Base-by-base conservation (phyloP, 2,113 vertebrate genomes). In the Chloebia gouldiae region DNA sequence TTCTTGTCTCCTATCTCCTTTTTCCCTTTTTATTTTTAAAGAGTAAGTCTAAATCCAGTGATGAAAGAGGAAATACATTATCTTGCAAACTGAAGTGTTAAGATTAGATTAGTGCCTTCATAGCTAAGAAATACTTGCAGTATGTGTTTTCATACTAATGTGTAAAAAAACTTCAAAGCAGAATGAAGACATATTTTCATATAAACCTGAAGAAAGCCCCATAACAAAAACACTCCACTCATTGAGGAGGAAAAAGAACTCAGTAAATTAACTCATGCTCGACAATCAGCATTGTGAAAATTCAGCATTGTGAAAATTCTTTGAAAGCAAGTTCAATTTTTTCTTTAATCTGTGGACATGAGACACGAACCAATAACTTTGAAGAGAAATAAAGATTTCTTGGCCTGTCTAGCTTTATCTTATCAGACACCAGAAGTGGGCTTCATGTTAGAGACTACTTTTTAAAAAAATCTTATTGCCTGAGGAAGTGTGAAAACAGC, bases 301-400 rank as follows among this genome's bases (percentile, higher is more conserved):
- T 23, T 50, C 50, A 80, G 75, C 91, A 91, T 51, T 81, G 35
- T 83, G 76, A 94, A 94, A 92, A 30, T 23, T 85, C 81, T 93
- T 87, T 61, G 90, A 95, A 96, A 88, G 68, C 45, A 71, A 86
- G 77, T 96, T 96, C 89, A 93, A 92, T 97, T 98, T 95, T 95
- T 96, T 71, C 86, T 96, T 90, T 86, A 95, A 95, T 92, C 93
- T 93, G 64, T 37, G 66, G 95, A 56, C 88, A 89, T 50, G 79
- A 88, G 79, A 96, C 76, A 86, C 56, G 57, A 97, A 94, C 76
- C 86, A 94, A 65, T 83, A 96, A 86, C 81, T 95, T 57, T 59
- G 75, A 65, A 93, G 86, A 94, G 91, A 97, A 97, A 97, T 94
- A 96, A 97, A 97, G 96, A 97, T 97, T 97, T 96, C 91, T 93